phyloP scores from a whole-genome alignment of 2,113 vertebrate species.

The Pagrus major region DNA sequence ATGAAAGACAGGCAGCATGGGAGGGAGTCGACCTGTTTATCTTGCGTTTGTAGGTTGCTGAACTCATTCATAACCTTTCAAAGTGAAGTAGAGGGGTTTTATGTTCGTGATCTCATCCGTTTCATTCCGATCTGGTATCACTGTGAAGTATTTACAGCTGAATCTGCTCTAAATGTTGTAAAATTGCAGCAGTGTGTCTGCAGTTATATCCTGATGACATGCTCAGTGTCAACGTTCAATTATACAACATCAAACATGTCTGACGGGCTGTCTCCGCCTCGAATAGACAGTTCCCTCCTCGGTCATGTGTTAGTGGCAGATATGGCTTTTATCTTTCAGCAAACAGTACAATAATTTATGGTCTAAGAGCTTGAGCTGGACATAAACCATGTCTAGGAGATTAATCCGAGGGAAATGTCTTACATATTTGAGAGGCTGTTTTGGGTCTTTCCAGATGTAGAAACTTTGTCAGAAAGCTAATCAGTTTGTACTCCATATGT shows the following conservation, averaged over 20 bases:
- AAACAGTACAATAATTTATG: conserved; percentile 27
- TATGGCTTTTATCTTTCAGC: background rate
- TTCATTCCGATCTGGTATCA: background rate
- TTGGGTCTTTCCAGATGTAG: conserved; percentile 63
- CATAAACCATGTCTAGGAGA: conserved; percentile 45
- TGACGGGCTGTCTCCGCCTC: conserved; percentile 6
- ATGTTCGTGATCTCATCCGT: background rate
- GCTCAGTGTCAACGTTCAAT: background rate
- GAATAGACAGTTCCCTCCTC: background rate
- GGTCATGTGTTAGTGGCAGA: background rate
- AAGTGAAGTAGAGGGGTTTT: background rate
- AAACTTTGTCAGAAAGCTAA: conserved; percentile 28
- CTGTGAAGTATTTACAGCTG: conserved; percentile 13
- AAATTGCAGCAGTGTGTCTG: conserved; percentile 25
- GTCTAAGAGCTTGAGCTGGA: conserved; percentile 39
- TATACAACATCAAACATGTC: conserved; percentile 9
- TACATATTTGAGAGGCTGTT: conserved; percentile 43
- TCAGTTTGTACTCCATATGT: conserved; percentile 28
- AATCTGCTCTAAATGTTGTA: background rate
- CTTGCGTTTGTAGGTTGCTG: background rate
- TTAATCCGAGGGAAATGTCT: conserved; percentile 51
- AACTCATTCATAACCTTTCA: background rate
- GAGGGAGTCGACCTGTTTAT: conserved; percentile 1
- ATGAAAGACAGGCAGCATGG: background rate
- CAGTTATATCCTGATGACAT: conserved; percentile 7